These are phyloP conservation scores for Carollia perspicillata DNA, from an alignment of 2,113 vertebrate species.

Conservation along the genomic window DNA sequence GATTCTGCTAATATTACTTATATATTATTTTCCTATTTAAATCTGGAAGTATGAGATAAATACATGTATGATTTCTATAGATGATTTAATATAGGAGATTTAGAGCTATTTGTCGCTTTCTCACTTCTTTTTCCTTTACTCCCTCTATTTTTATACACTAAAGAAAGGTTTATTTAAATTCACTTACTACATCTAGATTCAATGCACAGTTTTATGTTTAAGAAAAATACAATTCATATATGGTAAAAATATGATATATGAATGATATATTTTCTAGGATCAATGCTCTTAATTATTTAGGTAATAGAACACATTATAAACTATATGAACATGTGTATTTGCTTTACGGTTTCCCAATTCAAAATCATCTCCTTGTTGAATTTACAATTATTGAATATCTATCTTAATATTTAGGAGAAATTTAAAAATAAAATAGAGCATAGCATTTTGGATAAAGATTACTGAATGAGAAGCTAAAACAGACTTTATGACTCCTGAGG, in stretches of 20 bases:
- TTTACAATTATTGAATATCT: neutral
- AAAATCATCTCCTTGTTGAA: neutral
- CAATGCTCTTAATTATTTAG: neutral
- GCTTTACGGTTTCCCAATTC: neutral
- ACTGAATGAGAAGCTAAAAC: conserved; percentile 63
- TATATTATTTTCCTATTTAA: neutral
- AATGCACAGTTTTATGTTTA: neutral
- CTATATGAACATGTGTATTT: neutral
- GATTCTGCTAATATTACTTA: neutral
- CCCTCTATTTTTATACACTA: neutral
- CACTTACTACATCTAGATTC: neutral
- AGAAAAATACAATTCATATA: neutral
- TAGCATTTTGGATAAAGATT: conserved; percentile 66
- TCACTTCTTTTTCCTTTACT: neutral
- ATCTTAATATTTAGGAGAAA: neutral
- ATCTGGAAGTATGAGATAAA: neutral
- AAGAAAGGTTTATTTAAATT: neutral
- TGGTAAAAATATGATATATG: neutral
- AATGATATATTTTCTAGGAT: neutral
- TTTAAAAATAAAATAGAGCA: neutral
- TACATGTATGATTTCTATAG: neutral
- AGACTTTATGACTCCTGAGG: conserved; percentile 61
- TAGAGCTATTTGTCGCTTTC: neutral
- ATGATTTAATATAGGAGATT: neutral
- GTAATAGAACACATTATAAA: neutral